These are phyloP conservation scores for Peromyscus melanophrys DNA, from an alignment of 2,797 vertebrate genomes.

Conservation along the genomic window DNA sequence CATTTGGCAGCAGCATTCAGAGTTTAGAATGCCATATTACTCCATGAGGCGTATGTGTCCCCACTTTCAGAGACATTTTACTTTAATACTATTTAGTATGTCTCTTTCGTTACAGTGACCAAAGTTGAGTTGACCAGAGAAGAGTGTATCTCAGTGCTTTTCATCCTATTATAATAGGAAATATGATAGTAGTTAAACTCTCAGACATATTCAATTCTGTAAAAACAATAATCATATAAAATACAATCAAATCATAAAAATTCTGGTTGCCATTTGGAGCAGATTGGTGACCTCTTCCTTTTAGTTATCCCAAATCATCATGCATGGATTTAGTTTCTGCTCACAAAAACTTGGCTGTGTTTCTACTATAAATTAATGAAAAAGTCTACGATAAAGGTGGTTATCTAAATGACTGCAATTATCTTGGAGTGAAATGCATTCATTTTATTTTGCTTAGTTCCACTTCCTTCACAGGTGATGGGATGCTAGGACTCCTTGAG, in stretches of 20 bases:
- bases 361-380: slow-evolving; percentile 16
- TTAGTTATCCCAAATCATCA: not conserved
- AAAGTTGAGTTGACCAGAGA: not conserved
- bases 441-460: slow-evolving; percentile 42
- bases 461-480: slow-evolving; percentile 30
- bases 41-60: not conserved
- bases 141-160: slow-evolving; percentile 1
- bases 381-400: not conserved
- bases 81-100: not conserved
- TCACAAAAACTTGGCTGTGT: not conserved
- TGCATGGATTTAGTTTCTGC: slow-evolving; percentile 40
- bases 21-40: not conserved
- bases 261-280: slow-evolving; percentile 15
- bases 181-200: not conserved
- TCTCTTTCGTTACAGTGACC: not conserved
- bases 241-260: not conserved
- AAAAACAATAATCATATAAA: not conserved
- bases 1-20: not conserved
- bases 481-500: not conserved
- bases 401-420: slow-evolving; percentile 2
- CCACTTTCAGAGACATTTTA: not conserved
- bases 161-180: not conserved
- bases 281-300: not conserved
- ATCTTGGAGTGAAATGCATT: slow-evolving; percentile 12
- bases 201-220: slow-evolving; percentile 45